phyloP scores from a whole-genome alignment of 1,140 invertebrate species.

The Drosophila orosa region DNA sequence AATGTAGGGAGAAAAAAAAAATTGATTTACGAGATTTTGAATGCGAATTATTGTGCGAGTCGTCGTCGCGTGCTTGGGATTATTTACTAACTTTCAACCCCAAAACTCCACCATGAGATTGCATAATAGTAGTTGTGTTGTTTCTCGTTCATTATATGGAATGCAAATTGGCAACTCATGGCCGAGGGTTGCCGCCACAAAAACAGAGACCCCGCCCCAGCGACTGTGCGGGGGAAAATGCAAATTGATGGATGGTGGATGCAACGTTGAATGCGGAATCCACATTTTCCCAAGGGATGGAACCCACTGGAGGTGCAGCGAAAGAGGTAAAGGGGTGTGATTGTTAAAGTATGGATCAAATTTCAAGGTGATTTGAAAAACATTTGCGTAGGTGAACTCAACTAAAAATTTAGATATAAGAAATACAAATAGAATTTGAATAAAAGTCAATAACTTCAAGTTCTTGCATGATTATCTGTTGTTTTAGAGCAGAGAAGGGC shows the following conservation, averaged over 20 bases:
- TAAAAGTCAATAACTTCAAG: too few relatives aligned
- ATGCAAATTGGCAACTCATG: slow-evolving; percentile 41
- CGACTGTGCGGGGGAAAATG: slow-evolving; percentile 11
- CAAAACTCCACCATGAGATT: slow-evolving; percentile 41
- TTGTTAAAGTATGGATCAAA: slow-evolving; percentile 5
- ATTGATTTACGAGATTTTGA: slow-evolving; percentile 81
- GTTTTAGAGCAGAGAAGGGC: too few relatives aligned
- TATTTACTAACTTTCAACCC: slow-evolving; percentile 67
- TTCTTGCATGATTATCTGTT: too few relatives aligned
- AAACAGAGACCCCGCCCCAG: slow-evolving; percentile 1
- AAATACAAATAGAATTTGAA: not conserved
- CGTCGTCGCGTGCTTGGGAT: slow-evolving; percentile 70
- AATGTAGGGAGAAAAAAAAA: slow-evolving; percentile 69
- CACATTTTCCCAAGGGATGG: slow-evolving; percentile 16
- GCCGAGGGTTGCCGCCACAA: not conserved
- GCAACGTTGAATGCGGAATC: slow-evolving; percentile 19
- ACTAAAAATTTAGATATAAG: not conserved
- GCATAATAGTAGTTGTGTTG: slow-evolving; percentile 46
- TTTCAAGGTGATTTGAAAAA: slow-evolving; percentile 45
- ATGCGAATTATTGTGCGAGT: slow-evolving; percentile 62
- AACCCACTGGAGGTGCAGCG: not conserved
- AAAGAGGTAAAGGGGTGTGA: slow-evolving; percentile 6
- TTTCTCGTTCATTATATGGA: slow-evolving; percentile 34
- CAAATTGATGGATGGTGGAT: slow-evolving; percentile 47
- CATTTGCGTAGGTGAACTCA: not conserved